Evolutionary conservation across 1,140 invertebrate genomes (phyloP).

Genomic region (Plodia interpunctella): DNA sequence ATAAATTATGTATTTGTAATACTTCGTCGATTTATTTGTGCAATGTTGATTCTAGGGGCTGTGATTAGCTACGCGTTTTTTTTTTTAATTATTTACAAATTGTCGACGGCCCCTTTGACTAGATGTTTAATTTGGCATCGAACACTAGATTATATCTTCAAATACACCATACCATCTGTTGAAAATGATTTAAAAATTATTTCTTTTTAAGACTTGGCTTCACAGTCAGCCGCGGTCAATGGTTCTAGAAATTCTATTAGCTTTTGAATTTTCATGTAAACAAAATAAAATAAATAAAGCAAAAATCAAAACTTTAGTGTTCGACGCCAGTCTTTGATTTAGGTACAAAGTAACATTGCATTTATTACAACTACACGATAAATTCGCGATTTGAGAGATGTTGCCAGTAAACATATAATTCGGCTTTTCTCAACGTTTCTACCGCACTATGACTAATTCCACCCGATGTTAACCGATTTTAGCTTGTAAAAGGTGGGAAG

Average conservation of each 20-base stretch:
- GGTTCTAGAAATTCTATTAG: slow-evolving; percentile 17
- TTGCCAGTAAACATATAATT: slow-evolving; percentile 74
- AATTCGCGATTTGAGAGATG: slow-evolving; percentile 66
- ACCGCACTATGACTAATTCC: slow-evolving; percentile 46
- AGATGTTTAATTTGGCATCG: slow-evolving; percentile 33
- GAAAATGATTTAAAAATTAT: not conserved
- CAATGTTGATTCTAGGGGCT: slow-evolving; percentile 32
- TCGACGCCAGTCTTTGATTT: slow-evolving; percentile 3
- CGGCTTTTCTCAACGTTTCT: slow-evolving; percentile 68
- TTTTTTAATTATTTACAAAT: slow-evolving; percentile 40
- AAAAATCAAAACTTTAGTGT: no score
- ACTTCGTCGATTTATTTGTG: slow-evolving; percentile 48
- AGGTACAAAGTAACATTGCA: slow-evolving; percentile 31
- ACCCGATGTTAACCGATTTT: not conserved
- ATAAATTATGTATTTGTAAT: slow-evolving; percentile 71
- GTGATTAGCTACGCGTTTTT: slow-evolving; percentile 6
- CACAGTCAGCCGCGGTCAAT: not conserved
- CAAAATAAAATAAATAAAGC: no score
- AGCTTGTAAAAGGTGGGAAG: slow-evolving; percentile 12
- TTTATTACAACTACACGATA: slow-evolving; percentile 62
- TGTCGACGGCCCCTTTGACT: slow-evolving; percentile 39
- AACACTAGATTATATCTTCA: not conserved
- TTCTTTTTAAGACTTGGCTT: not conserved
- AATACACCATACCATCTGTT: no score
- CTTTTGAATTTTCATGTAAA: no score